Evolutionary conservation across 2,888 invertebrate genomes (phyloP), one percentile per base, ranked within the genome.

Genomic region (Melanophora roralis): DNA sequence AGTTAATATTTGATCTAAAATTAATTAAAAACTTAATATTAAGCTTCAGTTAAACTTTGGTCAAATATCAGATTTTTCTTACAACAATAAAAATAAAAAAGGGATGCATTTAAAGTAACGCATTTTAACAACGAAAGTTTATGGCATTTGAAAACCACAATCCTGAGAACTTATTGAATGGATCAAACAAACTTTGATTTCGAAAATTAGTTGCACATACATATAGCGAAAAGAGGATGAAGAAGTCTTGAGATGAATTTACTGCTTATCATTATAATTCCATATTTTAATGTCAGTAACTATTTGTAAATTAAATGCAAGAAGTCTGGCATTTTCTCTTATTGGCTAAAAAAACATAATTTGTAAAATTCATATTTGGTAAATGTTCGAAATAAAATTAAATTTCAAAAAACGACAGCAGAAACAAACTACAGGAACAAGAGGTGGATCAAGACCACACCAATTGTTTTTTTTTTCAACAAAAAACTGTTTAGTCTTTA

Each of bases 391-490:
- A 7, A 11, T 14, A 38, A 55, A 59, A 49, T 43, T 34, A 40
- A 67, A 59, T 67, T 67, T 53, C 34, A n/a, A 53, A 67, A 60
- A 60, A 45, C 27, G 43, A n/a, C n/a, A n/a, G n/a, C n/a, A n/a
- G n/a, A n/a, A 43, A 43, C 45, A 16, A 16, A 36, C 51, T 53
- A 19, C 47, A 68, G 23, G 67, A 59, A 32, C 64, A 77, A 64
- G 65, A 38, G 72, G 78, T 72, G 60, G 72, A 12, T 34, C 4
- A 19, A 45, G 78, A 74, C 74, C 74, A 68, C 74, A 74, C 74
- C 78, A 78, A 68, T 65, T 78, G 74, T 69, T 69, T 16, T 47
- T 47, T 47, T 11, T 36, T 43, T 40, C 38, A 40, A 55, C 34
- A 27, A 51, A n/a, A n/a, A 67, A 55, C 40, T 47, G 32, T 47